Evolutionary conservation across 2,888 invertebrate species (phyloP).

Genomic region (Himalopsyche kuldschensis): DNA sequence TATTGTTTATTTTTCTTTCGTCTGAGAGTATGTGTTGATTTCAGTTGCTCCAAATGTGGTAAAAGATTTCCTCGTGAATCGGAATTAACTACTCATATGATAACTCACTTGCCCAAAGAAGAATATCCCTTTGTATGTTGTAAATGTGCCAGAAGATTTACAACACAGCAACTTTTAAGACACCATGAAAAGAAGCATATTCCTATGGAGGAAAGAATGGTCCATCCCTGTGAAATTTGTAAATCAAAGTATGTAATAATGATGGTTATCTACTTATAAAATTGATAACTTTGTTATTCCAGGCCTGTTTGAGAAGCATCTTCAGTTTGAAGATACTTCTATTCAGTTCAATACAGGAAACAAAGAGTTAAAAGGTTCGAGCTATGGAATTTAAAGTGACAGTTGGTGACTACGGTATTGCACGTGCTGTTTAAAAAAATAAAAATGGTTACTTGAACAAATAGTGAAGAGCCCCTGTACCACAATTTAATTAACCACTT

Average conservation of each 20-base stretch:
- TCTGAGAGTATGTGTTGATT: not conserved
- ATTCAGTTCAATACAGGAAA: too few relatives aligned
- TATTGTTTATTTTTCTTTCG: too few relatives aligned
- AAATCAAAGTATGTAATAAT: slow-evolving; percentile 42
- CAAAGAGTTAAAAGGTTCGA: too few relatives aligned
- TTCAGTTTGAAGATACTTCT: too few relatives aligned
- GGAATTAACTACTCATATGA: slow-evolving; percentile 42
- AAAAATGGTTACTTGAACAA: too few relatives aligned
- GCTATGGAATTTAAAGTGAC: too few relatives aligned
- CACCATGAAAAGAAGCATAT: slow-evolving; percentile 44
- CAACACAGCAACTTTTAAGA: slow-evolving; percentile 42
- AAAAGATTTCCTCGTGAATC: slow-evolving; percentile 43
- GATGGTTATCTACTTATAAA: not conserved
- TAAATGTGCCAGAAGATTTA: slow-evolving; percentile 44
- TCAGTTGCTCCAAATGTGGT: slow-evolving; percentile 43
- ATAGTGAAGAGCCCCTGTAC: too few relatives aligned
- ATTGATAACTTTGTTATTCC: too few relatives aligned
- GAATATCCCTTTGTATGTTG: slow-evolving; percentile 44
- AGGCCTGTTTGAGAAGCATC: too few relatives aligned
- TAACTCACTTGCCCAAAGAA: slow-evolving; percentile 44
- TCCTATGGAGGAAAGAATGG: slow-evolving; percentile 43
- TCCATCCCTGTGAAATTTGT: slow-evolving; percentile 43
- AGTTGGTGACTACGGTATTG: too few relatives aligned
- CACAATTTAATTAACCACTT: not conserved
- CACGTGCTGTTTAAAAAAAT: too few relatives aligned